Base-by-base conservation (phyloP, 2,113 vertebrate species). In the Turdus rufiventris region DNA sequence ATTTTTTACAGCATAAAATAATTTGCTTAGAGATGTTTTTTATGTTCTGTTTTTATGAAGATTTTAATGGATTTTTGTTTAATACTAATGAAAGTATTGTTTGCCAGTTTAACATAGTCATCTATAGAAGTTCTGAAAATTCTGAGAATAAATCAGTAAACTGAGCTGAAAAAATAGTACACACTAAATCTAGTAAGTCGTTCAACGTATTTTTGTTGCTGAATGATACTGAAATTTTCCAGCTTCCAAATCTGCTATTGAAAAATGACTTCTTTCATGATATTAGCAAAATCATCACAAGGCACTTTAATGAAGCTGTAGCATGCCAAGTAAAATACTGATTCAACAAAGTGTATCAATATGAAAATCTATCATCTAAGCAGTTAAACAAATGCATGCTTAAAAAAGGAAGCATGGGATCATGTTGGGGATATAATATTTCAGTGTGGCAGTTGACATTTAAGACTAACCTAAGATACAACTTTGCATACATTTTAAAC, bases 1-100 rank as follows among this genome's bases (percentile, higher is more conserved):
- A 83, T 92, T 96, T 97, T 97, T 97, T 97, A 89, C 95, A 94
- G 87, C 94, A 5, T 96, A 96, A 96, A 96, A 54, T 97, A 84
- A 96, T 97, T 96, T 96, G 88, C 96, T 96, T 94, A 85, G 96
- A 95, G 57, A 45, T 82, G 56, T 42, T 97, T 89, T 91, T 97
- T 96, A 58, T 96, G 90, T 97, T 97, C 26, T 96, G 83, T 92
- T 96, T 97, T 94, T 93, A 87, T 88, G 93, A 89, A 70, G 6
- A 83, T 93, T 96, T 97, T 95, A 89, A 76, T 93, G 96, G 56
- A 90, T 16, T 93, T 95, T 47, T 92, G 94, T 96, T 91, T 89
- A 96, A 93, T 96, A 87, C 54, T 97, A 86, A 77, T 94, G 76
- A 85, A 88, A 80, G 43, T 88, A 70, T 45, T 97, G 88, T 97